Percentiles rank a stretch among this genome's conserved stretches.
Conservation (phyloP, 2,888 invertebrate genomes). For the Drepanosiphum platanoidis region DNA sequence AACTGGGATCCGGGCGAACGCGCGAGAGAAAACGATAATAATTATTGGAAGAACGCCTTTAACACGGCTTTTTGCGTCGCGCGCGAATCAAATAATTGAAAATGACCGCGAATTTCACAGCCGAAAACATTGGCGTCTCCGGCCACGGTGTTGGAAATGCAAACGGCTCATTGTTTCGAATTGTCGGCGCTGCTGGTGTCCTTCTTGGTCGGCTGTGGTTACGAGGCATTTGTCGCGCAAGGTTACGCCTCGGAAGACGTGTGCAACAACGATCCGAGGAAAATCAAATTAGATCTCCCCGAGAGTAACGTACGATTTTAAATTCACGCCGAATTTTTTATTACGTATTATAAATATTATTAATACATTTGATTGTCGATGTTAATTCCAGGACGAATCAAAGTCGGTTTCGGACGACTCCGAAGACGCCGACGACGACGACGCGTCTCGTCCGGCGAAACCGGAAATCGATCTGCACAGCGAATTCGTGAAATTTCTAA, state of each 20-base stretch:
- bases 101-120: too few species aligned
- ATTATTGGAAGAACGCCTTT: too few species aligned
- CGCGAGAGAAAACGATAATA: too few species aligned
- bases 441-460: not conserved
- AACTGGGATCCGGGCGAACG: too few species aligned
- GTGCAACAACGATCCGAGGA: slow-evolving; percentile 34
- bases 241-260: slow-evolving; percentile 40
- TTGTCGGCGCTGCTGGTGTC: slow-evolving; percentile 84
- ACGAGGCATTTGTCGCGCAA: slow-evolving; percentile 84
- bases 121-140: too few species aligned
- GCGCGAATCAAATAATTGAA: too few species aligned
- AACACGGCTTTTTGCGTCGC: too few species aligned
- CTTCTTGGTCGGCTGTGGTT: slow-evolving; percentile 83
- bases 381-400: not conserved
- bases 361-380: not conserved
- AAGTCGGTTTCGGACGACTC: too few species aligned
- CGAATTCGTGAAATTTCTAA: slow-evolving; percentile 13
- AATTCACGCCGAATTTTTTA: not conserved
- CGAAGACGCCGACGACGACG: not conserved
- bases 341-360: not conserved
- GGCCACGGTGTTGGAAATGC: too few species aligned
- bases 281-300: slow-evolving; percentile 33
- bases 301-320: not conserved
- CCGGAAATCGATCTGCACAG: not conserved
- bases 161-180: slow-evolving; percentile 86